These are phyloP conservation scores for Dryobotodes eremita DNA, from an alignment of 2,888 invertebrate species.

Conservation along the genomic window DNA sequence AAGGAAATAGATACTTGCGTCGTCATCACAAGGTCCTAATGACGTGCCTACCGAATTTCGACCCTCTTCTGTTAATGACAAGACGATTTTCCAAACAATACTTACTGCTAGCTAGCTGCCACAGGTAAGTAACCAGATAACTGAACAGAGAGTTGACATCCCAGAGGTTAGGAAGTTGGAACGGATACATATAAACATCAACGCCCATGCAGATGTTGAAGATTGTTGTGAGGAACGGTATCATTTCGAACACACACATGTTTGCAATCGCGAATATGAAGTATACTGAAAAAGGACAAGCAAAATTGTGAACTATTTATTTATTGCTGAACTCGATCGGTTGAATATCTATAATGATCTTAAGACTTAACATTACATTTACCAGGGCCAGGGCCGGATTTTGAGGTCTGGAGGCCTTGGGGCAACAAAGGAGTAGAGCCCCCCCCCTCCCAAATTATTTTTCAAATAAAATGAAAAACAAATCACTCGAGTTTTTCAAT, in stretches of 20 bases:
- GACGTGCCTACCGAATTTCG: not conserved
- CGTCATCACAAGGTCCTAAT: not conserved
- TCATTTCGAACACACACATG: conserved; percentile 45
- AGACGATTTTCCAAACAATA: not conserved
- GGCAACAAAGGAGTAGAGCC: too few relatives aligned
- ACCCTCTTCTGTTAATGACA: not conserved
- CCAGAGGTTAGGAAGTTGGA: conserved; percentile 51
- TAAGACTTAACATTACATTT: not conserved
- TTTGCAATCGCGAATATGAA: conserved; percentile 50
- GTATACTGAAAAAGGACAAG: conserved; percentile 54
- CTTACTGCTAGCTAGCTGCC: conserved; percentile 56
- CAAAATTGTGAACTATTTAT: not conserved
- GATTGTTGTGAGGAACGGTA: conserved; percentile 44
- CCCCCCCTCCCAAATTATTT: too few relatives aligned
- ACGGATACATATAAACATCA: conserved; percentile 53
- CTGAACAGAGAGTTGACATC: conserved; percentile 30
- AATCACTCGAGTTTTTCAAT: too few relatives aligned
- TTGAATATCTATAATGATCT: not conserved
- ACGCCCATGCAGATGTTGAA: conserved; percentile 45
- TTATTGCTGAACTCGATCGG: not conserved
- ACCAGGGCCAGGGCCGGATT: too few relatives aligned
- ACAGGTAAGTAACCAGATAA: conserved; percentile 52
- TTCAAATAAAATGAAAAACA: too few relatives aligned
- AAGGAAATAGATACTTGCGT: not conserved
- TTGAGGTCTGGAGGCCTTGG: too few relatives aligned